Base-by-base conservation (phyloP, 2,113 vertebrate genomes). In the Jacana jacana region DNA sequence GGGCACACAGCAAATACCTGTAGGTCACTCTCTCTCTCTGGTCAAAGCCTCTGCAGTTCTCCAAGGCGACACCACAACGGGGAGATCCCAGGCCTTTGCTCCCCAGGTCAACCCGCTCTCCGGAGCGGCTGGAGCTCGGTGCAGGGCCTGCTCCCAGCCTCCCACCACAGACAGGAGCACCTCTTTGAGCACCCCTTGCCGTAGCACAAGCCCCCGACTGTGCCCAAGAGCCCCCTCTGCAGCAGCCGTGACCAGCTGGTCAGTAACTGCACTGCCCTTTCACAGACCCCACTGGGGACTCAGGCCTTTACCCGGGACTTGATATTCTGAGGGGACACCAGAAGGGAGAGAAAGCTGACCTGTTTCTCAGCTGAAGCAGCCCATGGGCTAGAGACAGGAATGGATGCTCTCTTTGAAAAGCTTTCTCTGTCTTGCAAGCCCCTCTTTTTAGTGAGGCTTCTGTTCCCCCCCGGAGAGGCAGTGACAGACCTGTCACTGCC, bases 61-160 rank as follows among this genome's bases (percentile, higher is more conserved):
- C 37, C 0, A 2, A 30, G 33, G 33, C 68, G 44, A 61, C 33
- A 33, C 13, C 15, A 17, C 18, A 33, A 31, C 24, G 17, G 57
- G 30, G 8, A 44, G 30, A 30, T 8, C 13, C 22, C 12, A 3
- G 51, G 5, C 31, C 78, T 22, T 9, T 5, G 37, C 3, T 81
- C 33, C 60, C n/a, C 17, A 61, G 46, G 27, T 23, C 39, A 8
- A 12, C 7, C 73, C 4, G 17, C 30, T 20, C 58, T 23, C 63
- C 1, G 0, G 25, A 66, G 57, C 23, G 5, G 20, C 16, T 12
- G 4, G 19, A 82, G 48, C 63, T 71, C 30, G 8, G 5, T 13
- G 7, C 9, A 14, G 23, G 4, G 13, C 25, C 23, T 4, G 8
- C 55, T 28, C 54, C 7, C 64, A 24, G 8, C 28, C 46, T 39